These are phyloP conservation scores for Dendronephthya gigantea DNA, from an alignment of 64 coral and sea anemone species.

Conservation along the genomic window DNA sequence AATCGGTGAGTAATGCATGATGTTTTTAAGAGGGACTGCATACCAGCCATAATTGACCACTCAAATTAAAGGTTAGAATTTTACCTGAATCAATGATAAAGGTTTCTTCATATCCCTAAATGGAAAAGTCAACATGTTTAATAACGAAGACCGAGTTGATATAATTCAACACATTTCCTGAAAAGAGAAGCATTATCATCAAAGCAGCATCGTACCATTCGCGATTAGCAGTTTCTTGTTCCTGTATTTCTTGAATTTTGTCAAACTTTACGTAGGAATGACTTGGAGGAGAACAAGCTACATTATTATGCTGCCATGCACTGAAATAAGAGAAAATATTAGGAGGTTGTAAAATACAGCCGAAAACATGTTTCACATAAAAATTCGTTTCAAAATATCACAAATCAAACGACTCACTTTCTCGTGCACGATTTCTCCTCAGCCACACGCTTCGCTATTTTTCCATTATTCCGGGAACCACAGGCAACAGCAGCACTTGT, in stretches of 20 bases:
- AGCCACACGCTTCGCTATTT: background rate
- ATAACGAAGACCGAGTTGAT: no score
- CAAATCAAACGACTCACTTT: no score
- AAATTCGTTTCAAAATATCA: no score
- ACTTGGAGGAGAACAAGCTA: background rate
- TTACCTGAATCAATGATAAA: conserved; percentile 1
- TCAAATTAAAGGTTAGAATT: background rate
- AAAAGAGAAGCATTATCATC: no score
- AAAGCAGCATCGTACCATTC: background rate
- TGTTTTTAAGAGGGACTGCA: no score
- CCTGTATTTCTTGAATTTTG: background rate
- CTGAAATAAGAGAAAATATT: background rate
- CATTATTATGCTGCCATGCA: background rate
- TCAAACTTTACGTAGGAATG: background rate
- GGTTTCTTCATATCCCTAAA: conserved; percentile 3
- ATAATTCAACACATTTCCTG: no score
- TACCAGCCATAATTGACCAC: background rate
- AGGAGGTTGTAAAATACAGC: no score
- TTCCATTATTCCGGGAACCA: background rate
- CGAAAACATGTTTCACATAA: background rate
- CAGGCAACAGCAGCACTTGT: background rate
- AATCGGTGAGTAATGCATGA: no score
- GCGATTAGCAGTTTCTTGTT: background rate
- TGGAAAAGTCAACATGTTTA: background rate
- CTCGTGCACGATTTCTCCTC: no score